Percentiles rank a stretch among this genome's conserved stretches.
These are phyloP conservation scores for Molanna angustata DNA, from an alignment of 2,888 invertebrate species.

Conservation along the genomic window DNA sequence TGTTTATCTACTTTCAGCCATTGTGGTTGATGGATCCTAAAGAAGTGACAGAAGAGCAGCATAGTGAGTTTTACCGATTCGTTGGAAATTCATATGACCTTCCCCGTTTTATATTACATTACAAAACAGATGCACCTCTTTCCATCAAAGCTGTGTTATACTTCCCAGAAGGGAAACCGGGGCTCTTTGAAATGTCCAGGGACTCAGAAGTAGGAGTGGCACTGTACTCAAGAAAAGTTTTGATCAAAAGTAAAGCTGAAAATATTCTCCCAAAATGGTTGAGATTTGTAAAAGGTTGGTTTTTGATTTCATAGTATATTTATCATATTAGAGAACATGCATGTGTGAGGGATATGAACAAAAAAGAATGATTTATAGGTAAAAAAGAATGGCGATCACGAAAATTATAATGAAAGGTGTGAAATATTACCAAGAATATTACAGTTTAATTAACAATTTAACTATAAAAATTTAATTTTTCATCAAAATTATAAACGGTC, in stretches of 20 bases:
- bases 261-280: slow-evolving; percentile 93
- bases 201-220: slow-evolving; percentile 84
- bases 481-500: no score
- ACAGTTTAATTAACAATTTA: no score
- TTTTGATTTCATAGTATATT: not conserved
- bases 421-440: no score
- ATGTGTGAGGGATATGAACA: no score
- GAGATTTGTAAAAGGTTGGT: slow-evolving; percentile 83
- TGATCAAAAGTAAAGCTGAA: slow-evolving; percentile 89
- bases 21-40: slow-evolving; percentile 93
- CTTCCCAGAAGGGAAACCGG: slow-evolving; percentile 90
- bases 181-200: slow-evolving; percentile 85
- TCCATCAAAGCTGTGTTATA: slow-evolving; percentile 89
- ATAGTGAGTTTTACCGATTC: slow-evolving; percentile 90
- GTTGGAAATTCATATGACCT: slow-evolving; percentile 82
- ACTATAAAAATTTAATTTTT: no score
- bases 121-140: slow-evolving; percentile 89
- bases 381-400: no score
- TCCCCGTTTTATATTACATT: slow-evolving; percentile 88
- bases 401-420: no score
- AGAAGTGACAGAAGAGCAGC: slow-evolving; percentile 79
- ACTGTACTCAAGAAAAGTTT: slow-evolving; percentile 86
- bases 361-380: no score
- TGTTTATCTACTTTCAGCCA: slow-evolving; percentile 56
- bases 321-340: no score